Evolutionary conservation across 2,797 vertebrate species (phyloP), one percentile per base, ranked within the genome.

Genomic region (Taenioides sp.): DNA sequence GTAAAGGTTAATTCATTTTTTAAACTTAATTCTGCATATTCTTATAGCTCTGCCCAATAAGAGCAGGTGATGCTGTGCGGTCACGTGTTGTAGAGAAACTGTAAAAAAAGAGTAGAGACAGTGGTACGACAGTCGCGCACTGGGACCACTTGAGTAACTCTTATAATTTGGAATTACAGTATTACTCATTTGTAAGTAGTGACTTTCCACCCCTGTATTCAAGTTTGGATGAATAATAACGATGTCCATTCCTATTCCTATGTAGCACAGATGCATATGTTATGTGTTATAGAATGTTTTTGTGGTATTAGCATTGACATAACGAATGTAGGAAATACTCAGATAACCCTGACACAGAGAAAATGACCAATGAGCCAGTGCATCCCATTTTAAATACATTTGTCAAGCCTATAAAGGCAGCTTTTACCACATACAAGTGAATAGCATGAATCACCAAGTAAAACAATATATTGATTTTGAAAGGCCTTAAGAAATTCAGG

Each of bases 391-490:
- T 31, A n/a, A 31, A 34, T 18, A 27, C 17, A n/a, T 23, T 65
- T 25, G 34, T 75, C 47, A 81, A 76, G 71, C 55, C 43, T 47
- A 34, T n/a, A 14, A 37, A 63, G 11, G 61, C 18, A 37, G 20
- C 6, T 9, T 37, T n/a, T n/a, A 62, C 31, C 60, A 37, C 18
- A 28, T 34, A 34, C 27, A 31, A 61, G 18, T 20, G 61, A 40
- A 20, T 5, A 22, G 22, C 20, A n/a, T 22, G 34, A 25, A 62
- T 34, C 18, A 54, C 12, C 10, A 54, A 54, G 12, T 20, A 18
- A 65, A 50, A 50, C 22, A 27, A n/a, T 50, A 65, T 22, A 28
- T 49, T 16, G 37, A 23, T 25, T 64, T 47, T 43, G 12, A 7
- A 23, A 43, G 10, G 14, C 9, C 22, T 63, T 73, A 55, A 63